Evolutionary conservation across 2,113 vertebrate genomes (phyloP), one percentile per base, ranked within the genome.

Genomic region (Leiothrix lutea): DNA sequence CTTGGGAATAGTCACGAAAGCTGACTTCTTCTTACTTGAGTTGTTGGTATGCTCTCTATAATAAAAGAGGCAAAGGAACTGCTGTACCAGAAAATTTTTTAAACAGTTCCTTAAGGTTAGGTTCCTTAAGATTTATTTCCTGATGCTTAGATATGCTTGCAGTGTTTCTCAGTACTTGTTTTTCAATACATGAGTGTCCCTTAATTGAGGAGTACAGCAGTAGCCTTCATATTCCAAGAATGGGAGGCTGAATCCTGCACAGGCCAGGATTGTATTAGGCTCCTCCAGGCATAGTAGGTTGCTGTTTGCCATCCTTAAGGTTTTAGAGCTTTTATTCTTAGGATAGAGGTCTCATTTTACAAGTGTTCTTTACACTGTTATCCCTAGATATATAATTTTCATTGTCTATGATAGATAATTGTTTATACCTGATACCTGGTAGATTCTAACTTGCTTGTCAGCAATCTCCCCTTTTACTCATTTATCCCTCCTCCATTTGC

Each of bases 1-100:
- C 15, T 69, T 57, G 9, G 14, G n/a, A 69, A 58, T 9, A 71
- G 29, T 44, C 29, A 60, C 0, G 0, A 87, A 56, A 3, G 2
- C 6, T 56, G 47, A 58, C 24, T 85, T 69, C 47, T 20, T 75
- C 51, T 19, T 73, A 53, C 11, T 5, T 11, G 18, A 25, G 47
- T 20, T 69, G 3, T 70, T 86, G 8, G 23, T 73, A 5, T 54
- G 16, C 2, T 83, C 3, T 57, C 9, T 53, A 3, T 58, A 14
- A 6, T 66, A 24, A 70, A 77, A 80, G 29, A 57, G 8, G 16
- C 24, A 92, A 80, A 88, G 17, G 56, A 88, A 24, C 3, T 44
- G 12, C 6, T 81, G 8, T 25, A 64, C 31, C 18, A 67, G 38
- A 66, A 87, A 78, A 44, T 16, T 62, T 54, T 81, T 58, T 45